These are phyloP conservation scores for Metaphire vulgaris DNA, from an alignment of 1,140 invertebrate genomes.

Conservation along the genomic window DNA sequence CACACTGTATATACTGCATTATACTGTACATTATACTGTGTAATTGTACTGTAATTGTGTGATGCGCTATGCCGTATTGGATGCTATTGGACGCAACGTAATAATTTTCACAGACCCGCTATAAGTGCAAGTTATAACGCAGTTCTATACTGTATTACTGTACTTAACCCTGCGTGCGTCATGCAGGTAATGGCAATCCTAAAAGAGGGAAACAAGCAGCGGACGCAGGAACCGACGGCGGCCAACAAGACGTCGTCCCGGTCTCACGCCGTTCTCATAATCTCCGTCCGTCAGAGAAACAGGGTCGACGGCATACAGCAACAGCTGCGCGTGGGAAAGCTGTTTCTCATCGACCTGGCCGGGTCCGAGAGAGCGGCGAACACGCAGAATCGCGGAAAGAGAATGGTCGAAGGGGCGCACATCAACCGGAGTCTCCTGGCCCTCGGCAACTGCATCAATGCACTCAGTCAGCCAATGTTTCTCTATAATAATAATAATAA, in stretches of 20 bases:
- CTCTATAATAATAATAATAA: too few relatives aligned
- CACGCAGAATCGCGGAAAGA: slow-evolving; percentile 79
- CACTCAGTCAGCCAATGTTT: slow-evolving; percentile 64
- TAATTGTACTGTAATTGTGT: too few relatives aligned
- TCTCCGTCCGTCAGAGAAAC: slow-evolving; percentile 12
- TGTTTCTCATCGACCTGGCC: slow-evolving; percentile 91
- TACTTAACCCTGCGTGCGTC: too few relatives aligned
- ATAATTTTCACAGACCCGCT: too few relatives aligned
- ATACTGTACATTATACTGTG: too few relatives aligned
- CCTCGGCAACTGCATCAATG: slow-evolving; percentile 91
- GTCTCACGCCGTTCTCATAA: slow-evolving; percentile 74
- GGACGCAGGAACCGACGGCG: slow-evolving; percentile 88
- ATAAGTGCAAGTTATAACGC: too few relatives aligned
- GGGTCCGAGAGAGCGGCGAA: slow-evolving; percentile 85
- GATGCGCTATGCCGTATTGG: too few relatives aligned
- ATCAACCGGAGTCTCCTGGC: slow-evolving; percentile 87
- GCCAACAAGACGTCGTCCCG: slow-evolving; percentile 88
- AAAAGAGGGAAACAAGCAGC: slow-evolving; percentile 75
- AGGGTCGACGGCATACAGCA: slow-evolving; percentile 31
- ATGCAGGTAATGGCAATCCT: slow-evolving; percentile 74
- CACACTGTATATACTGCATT: too few relatives aligned
- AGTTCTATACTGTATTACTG: too few relatives aligned
- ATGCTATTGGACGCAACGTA: too few relatives aligned
- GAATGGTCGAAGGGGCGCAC: slow-evolving; percentile 86
- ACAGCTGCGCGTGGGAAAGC: slow-evolving; percentile 53